phyloP scores from a whole-genome alignment of 2,888 invertebrate species.

The Agrochola litura region DNA sequence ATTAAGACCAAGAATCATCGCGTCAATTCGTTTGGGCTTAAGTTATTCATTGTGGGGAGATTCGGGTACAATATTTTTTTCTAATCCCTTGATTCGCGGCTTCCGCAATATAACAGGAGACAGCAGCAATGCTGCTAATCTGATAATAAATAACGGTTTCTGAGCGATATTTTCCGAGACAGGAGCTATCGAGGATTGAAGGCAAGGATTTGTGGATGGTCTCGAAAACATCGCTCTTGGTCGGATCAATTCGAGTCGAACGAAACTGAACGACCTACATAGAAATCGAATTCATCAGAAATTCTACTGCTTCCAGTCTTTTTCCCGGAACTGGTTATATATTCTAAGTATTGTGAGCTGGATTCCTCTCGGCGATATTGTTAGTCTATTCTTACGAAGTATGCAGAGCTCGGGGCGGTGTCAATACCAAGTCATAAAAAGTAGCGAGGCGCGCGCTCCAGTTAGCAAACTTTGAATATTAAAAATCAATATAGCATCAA shows the following conservation, averaged over 20 bases:
- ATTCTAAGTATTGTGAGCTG: constrained; percentile 21
- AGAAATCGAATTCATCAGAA: constrained; percentile 37
- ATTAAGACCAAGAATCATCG: constrained; percentile 54
- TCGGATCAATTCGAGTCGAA: constrained; percentile 36
- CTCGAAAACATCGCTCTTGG: constrained; percentile 49
- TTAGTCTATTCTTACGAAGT: constrained; percentile 36
- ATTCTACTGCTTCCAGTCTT: constrained; percentile 25
- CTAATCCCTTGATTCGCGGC: constrained; percentile 53
- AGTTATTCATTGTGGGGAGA: constrained; percentile 54
- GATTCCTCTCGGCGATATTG: constrained; percentile 22
- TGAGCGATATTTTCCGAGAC: constrained; percentile 57
- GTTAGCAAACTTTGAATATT: constrained; percentile 61
- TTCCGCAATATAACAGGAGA: constrained; percentile 32
- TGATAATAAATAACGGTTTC: constrained; percentile 65
- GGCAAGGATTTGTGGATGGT: constrained; percentile 46
- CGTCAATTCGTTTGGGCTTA: constrained; percentile 37
- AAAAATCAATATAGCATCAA: constrained; percentile 59
- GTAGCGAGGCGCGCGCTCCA: constrained; percentile 45
- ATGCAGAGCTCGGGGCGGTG: constrained; percentile 37
- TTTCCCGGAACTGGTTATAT: constrained; percentile 14
- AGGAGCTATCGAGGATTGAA: constrained; percentile 50
- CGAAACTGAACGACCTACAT: constrained; percentile 19
- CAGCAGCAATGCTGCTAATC: constrained; percentile 60
- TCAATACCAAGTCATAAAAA: constrained; percentile 58
- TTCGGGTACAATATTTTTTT: constrained; percentile 36